Evolutionary conservation across 2,113 vertebrate species (phyloP), one percentile per base, ranked within the genome.

Genomic region (Hyperopisus bebe): DNA sequence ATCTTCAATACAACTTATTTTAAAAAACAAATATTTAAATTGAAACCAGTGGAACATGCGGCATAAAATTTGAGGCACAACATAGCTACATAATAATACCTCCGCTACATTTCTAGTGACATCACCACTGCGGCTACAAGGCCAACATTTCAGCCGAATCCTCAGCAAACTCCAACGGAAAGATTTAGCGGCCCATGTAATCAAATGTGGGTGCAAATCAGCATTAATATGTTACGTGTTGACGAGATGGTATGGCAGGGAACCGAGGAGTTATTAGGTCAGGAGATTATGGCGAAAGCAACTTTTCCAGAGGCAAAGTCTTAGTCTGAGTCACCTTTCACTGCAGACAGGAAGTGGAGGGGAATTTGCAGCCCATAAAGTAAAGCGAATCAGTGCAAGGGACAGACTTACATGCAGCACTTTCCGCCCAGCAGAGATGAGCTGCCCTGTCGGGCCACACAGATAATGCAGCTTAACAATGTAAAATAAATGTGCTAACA

Each of bases 351-450:
- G 87, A 88, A 83, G 86, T 62, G 44, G 11, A 44, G 84, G 89
- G 8, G 17, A 89, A 42, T 39, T 27, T 90, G 90, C 91, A 55
- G 90, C 91, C 91, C 92, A 90, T 44, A 50, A 90, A 50, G 86
- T 47, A 77, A 48, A 62, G 35, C 13, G 44, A 85, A 93, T 50
- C 93, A 93, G 92, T 94, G n/a, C 89, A 44, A 87, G 88, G 92
- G 91, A 70, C 35, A 70, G 62, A 89, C 91, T 24, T 88, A 88
- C 89, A 92, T 3, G 13, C 66, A 19, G 2, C 27, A 24, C 70
- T 31, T 80, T 74, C n/a, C 0, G 21, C 17, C 35, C 39, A 88
- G 19, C 17, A 42, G 87, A 66, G 50, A 86, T 90, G 42, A 87
- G 90, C 31, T 88, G 24, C 87, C 53, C 91, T 89, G 91, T 91